Base-by-base conservation (phyloP, 2,113 vertebrate genomes). In the Lycaon pictus region DNA sequence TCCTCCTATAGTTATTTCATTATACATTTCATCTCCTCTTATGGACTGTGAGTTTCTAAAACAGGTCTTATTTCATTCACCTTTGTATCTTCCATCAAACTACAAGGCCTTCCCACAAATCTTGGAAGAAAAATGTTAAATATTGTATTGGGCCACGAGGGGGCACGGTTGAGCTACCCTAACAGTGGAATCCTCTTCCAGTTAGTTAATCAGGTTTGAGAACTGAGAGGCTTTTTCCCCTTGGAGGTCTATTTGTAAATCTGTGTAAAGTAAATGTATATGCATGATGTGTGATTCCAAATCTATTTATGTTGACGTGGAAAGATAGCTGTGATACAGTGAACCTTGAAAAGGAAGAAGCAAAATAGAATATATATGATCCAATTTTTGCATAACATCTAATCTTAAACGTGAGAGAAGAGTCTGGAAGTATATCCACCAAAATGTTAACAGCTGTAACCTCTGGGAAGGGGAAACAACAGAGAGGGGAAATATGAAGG, bases 101-200 rank as follows among this genome's bases (percentile, higher is more conserved):
- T 32, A 17, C 13, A 55, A 85, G 43, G 60, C n/a, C 48, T 72
- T 56, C 53, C 19, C 22, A 23, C 29, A 76, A 13, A 20, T 5
- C 77, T 2, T 71, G 17, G 25, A 87, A 90, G 93, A 60, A 93
- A 95, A 95, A 90, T 37, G 25, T 89, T 63, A 35, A 69, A 20
- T 88, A 67, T 17, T 9, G 7, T 65, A 77, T 55, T 3, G 10
- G 0, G 58, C 92, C 98, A 98, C 97, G 77, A 90, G 98, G 27
- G 84, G 95, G 96, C 96, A 90, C 1, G 4, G 71, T 96, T 58
- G 95, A 92, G 97, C 98, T 55, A 95, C 62, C 93, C 58, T 88
- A 85, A 81, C 1, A 5, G 10, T 37, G 43, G 19, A 74, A 7
- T 88, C 76, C 4, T 3, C 29, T 5, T n/a, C 32, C 15, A 19